Percentiles rank a stretch among this genome's conserved stretches.
Conservation (phyloP, 1,140 invertebrate genomes). For the Teleogryllus occipitalis region DNA sequence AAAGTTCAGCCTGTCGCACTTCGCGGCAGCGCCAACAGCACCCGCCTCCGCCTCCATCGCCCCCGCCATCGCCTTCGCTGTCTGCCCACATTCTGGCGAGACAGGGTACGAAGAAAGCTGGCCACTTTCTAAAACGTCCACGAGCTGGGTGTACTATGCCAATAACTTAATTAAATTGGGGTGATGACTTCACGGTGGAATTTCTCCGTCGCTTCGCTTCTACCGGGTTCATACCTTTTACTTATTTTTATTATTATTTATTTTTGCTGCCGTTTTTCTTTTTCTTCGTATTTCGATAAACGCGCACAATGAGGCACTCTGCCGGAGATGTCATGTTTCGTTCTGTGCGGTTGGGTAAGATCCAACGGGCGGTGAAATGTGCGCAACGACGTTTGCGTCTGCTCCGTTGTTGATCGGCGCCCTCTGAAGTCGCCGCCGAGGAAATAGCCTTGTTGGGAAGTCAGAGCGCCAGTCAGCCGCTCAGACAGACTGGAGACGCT, state of each 20-base stretch:
- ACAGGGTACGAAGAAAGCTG: not conserved
- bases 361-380: not conserved
- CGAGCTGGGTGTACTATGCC: not conserved
- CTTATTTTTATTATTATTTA: not conserved
- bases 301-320: not conserved
- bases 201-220: not conserved
- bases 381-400: not conserved
- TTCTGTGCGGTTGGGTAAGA: not conserved
- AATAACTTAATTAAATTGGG: not conserved
- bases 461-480: not conserved
- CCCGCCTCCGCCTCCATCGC: not conserved
- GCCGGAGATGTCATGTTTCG: not conserved
- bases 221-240: not conserved
- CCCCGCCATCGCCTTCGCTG: too few species aligned
- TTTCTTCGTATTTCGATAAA: not conserved
- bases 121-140: not conserved
- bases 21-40: not conserved
- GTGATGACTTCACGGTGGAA: not conserved
- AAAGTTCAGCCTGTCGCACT: conserved; percentile 3
- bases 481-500: not conserved
- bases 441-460: not conserved
- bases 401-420: not conserved
- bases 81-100: not conserved
- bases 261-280: not conserved
- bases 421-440: not conserved